Evolutionary conservation across 2,797 vertebrate genomes (phyloP).

Genomic region (Hapalemur alaotrensis): DNA sequence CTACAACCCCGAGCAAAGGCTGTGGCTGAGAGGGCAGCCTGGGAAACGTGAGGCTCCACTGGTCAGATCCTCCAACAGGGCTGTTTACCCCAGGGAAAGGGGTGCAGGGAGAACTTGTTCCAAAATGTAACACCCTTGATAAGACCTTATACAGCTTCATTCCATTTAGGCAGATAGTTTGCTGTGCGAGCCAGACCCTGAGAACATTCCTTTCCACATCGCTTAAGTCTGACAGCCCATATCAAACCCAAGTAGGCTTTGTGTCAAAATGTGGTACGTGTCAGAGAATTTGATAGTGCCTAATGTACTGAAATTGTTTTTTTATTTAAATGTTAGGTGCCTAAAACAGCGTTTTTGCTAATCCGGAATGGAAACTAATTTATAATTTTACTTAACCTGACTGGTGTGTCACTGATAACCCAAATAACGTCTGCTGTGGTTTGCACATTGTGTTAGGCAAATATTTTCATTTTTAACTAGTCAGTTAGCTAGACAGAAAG

Average conservation of each 20-base stretch:
- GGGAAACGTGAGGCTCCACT: background rate
- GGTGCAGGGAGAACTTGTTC: background rate
- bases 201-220: background rate
- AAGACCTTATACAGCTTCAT: background rate
- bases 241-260: slow-evolving; percentile 18
- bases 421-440: background rate
- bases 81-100: background rate
- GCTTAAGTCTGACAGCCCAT: background rate
- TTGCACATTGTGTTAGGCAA: background rate
- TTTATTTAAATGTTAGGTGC: slow-evolving; percentile 30
- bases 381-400: slow-evolving; percentile 8
- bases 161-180: background rate
- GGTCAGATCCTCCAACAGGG: background rate
- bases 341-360: background rate
- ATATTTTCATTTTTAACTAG: slow-evolving; percentile 13
- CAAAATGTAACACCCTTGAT: background rate
- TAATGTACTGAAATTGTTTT: slow-evolving; percentile 45
- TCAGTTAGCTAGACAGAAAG: background rate
- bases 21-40: background rate
- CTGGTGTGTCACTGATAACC: background rate
- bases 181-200: background rate
- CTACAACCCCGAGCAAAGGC: background rate
- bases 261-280: background rate
- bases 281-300: slow-evolving; percentile 11
- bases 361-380: slow-evolving; percentile 42